Conservation (phyloP, 2,888 invertebrate species). For the Mystacides longicornis region DNA sequence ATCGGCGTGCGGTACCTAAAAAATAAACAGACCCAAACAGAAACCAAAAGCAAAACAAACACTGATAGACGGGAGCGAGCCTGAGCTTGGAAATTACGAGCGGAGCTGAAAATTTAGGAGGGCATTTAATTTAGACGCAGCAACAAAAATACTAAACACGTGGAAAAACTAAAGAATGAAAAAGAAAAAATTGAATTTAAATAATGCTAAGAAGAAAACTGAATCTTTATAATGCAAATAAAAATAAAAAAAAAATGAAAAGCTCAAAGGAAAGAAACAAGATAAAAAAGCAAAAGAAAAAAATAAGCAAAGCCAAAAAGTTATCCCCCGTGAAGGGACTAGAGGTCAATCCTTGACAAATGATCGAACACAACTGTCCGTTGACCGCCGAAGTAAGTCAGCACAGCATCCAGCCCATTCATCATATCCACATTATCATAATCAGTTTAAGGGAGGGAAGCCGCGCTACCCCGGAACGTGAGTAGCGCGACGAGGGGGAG, state of each 20-base stretch:
- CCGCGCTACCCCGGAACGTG: background rate
- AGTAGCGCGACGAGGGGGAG: background rate
- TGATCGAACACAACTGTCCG: conserved; percentile 13
- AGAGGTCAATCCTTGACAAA: conserved; percentile 17
- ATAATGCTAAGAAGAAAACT: background rate
- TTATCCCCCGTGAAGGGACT: conserved; percentile 5
- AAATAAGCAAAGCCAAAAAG: conserved; percentile 16
- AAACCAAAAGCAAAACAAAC: too few species aligned
- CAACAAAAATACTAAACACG: background rate
- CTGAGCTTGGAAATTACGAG: too few species aligned
- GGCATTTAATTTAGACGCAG: too few species aligned
- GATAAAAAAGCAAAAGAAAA: conserved; percentile 3
- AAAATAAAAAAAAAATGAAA: background rate
- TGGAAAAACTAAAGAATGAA: background rate
- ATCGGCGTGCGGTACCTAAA: too few species aligned
- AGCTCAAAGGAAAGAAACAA: background rate
- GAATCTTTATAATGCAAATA: background rate
- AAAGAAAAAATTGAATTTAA: background rate
- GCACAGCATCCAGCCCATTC: conserved; percentile 2
- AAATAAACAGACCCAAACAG: too few species aligned
- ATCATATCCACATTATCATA: conserved; percentile 1
- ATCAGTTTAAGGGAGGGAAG: conserved; percentile 2
- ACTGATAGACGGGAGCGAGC: too few species aligned
- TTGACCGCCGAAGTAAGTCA: background rate
- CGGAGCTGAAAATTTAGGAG: too few species aligned